Percentiles rank a stretch among this genome's conserved stretches.
Conservation (phyloP, 1,140 invertebrate genomes). For the Drosophila repletoides region DNA sequence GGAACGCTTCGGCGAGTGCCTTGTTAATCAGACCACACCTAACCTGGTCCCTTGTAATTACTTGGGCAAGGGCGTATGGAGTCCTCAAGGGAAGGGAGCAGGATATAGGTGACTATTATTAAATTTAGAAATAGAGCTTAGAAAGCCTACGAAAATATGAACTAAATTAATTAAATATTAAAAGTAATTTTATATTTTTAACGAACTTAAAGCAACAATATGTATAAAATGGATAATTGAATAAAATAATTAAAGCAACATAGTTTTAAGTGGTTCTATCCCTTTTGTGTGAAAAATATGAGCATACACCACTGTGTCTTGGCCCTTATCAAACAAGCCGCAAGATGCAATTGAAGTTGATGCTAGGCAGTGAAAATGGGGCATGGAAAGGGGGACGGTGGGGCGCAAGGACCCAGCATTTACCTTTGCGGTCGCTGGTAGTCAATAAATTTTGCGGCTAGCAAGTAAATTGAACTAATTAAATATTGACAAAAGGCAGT, state of each 20-base stretch:
- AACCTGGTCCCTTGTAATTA: not conserved
- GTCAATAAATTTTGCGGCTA: conserved; percentile 57
- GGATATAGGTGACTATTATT: not conserved
- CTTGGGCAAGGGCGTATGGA: not conserved
- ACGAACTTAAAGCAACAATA: no score
- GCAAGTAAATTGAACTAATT: conserved; percentile 65
- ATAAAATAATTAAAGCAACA: no score
- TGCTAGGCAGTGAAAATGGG: not conserved
- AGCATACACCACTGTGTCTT: not conserved
- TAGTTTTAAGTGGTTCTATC: no score
- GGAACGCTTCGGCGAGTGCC: not conserved
- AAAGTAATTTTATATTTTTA: no score
- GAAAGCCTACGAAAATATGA: no score
- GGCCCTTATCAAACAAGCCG: conserved; percentile 4
- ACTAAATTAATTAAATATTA: no score
- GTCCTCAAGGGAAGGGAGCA: not conserved
- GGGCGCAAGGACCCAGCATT: no score
- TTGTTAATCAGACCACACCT: conserved; percentile 27
- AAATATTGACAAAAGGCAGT: conserved; percentile 69
- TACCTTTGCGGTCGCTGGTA: conserved; percentile 16
- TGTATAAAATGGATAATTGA: no score
- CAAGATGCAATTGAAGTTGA: not conserved
- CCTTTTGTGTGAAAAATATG: no score
- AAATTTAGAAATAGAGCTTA: no score
- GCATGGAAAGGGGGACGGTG: not conserved